Evolutionary conservation across 1,140 invertebrate genomes (phyloP).

Genomic region (Doryteuthis pealeii): DNA sequence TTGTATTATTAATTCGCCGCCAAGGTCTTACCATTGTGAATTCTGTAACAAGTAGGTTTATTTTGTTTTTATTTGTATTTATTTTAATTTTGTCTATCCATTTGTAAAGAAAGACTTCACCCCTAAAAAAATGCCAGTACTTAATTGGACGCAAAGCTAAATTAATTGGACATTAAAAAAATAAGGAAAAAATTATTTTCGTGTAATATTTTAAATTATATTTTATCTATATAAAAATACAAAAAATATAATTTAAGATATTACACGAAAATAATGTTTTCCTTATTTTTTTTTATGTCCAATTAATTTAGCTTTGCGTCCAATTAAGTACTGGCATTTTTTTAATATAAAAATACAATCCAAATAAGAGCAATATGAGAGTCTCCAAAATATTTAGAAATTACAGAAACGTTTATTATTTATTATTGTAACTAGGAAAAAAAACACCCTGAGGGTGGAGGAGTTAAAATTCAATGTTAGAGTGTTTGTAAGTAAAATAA

Average conservation of each 20-base stretch:
- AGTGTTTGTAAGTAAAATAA: too few species aligned
- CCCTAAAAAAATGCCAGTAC: background rate
- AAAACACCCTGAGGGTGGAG: too few species aligned
- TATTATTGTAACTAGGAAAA: too few species aligned
- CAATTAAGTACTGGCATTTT: background rate
- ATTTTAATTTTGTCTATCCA: background rate
- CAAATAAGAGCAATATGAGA: too few species aligned
- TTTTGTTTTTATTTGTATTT: background rate
- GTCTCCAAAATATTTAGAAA: too few species aligned
- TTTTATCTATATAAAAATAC: too few species aligned
- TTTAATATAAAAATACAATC: too few species aligned
- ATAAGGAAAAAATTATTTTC: background rate
- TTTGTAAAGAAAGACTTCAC: background rate
- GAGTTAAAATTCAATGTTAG: too few species aligned
- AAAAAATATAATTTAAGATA: too few species aligned
- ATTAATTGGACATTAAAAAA: background rate
- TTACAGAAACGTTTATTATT: too few species aligned
- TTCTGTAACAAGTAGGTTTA: constrained; percentile 70
- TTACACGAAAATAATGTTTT: background rate
- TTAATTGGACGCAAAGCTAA: background rate
- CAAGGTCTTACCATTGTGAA: constrained; percentile 65
- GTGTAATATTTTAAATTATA: too few species aligned
- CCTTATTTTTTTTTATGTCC: background rate
- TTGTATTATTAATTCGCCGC: constrained; percentile 49
- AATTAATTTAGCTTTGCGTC: background rate